A percentile compares a stretch with the other conserved stretches of the same genome.
These are phyloP conservation scores for Panonychus citri DNA, from an alignment of 1,140 invertebrate species.

Conservation along the genomic window DNA sequence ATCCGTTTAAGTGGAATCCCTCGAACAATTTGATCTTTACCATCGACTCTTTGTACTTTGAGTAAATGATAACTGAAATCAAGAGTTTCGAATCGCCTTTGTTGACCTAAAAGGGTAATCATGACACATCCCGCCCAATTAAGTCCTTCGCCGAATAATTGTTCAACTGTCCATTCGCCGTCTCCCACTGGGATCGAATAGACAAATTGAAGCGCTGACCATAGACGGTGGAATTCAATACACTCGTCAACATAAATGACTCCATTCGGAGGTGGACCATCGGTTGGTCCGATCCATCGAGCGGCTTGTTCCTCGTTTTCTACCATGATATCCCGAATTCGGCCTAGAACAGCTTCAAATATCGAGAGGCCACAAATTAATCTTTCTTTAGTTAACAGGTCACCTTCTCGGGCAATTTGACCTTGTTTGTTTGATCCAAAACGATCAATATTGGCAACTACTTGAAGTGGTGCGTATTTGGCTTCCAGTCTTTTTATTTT, in stretches of 20 bases:
- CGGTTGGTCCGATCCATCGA: constrained; percentile 56
- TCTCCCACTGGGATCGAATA: constrained; percentile 93
- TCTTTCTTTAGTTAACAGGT: constrained; percentile 81
- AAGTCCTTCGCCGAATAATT: constrained; percentile 91
- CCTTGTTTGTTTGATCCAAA: constrained; percentile 84
- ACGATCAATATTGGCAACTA: constrained; percentile 87
- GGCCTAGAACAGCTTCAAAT: constrained; percentile 62
- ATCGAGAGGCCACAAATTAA: constrained; percentile 95
- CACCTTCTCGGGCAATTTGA: constrained; percentile 72
- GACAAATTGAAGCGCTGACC: constrained; percentile 95
- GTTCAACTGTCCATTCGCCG: constrained; percentile 91
- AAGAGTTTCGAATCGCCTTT: constrained; percentile 84
- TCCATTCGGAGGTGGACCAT: constrained; percentile 48
- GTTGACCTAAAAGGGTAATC: constrained; percentile 85
- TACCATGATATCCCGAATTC: constrained; percentile 42
- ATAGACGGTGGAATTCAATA: constrained; percentile 86
- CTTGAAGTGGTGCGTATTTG: constrained; percentile 81
- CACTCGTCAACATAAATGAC: constrained; percentile 94
- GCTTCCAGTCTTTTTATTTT: constrained; percentile 85
- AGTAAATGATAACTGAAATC: constrained; percentile 98
- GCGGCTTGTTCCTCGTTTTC: constrained; percentile 32
- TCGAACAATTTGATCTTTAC: constrained; percentile 83
- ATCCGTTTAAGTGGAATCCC: constrained; percentile 84
- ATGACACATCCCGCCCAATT: constrained; percentile 99
- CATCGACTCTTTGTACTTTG: constrained; percentile 81